Conservation (phyloP, 2,113 vertebrate genomes). For the Gasterosteus nipponicus region DNA sequence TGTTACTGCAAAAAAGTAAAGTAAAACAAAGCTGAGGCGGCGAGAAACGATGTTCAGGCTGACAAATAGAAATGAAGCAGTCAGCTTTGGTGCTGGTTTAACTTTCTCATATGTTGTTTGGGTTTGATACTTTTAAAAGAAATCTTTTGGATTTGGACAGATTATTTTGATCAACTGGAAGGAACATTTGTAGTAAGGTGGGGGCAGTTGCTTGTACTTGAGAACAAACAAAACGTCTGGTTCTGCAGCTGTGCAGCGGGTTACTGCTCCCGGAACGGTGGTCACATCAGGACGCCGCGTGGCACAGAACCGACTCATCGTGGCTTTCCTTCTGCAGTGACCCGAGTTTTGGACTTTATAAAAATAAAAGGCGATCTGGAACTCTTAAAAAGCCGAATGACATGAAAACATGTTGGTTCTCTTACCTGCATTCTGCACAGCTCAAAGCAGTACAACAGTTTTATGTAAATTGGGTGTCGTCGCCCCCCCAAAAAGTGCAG, state of each 20-base stretch:
- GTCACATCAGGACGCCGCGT: not conserved
- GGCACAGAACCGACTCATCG: not conserved
- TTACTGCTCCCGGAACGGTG: slow-evolving; percentile 15
- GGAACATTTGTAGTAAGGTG: not conserved
- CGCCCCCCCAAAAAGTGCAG: not conserved
- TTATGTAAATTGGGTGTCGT: not conserved
- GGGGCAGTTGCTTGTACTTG: no score
- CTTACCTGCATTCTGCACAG: not conserved
- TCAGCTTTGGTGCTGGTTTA: not conserved
- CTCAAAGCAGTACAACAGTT: not conserved
- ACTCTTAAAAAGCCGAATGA: not conserved
- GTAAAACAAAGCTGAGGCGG: not conserved
- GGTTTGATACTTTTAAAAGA: not conserved
- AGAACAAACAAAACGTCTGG: not conserved
- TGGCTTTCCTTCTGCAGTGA: not conserved
- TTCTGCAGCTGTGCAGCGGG: not conserved
- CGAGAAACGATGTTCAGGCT: not conserved
- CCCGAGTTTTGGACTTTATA: not conserved
- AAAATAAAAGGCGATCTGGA: not conserved
- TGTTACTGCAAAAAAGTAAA: slow-evolving; percentile 31
- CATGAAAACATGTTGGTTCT: not conserved
- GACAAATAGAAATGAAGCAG: no score
- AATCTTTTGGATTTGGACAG: not conserved
- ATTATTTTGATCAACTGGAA: no score
- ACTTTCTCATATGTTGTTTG: not conserved